Base-by-base conservation (phyloP, 1,140 invertebrate species). In the Heliconius hewitsoni region DNA sequence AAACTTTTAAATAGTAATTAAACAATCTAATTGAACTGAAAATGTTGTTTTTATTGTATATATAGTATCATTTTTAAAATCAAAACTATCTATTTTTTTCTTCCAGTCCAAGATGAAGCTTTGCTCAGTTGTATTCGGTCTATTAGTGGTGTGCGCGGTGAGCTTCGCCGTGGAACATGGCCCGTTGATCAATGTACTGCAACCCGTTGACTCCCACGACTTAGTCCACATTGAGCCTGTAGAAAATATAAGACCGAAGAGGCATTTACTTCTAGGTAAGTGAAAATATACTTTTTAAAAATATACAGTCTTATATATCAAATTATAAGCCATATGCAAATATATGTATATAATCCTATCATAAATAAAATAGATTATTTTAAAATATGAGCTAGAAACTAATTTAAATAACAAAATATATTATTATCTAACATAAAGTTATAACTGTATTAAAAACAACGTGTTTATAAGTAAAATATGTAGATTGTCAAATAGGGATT, bases 61-160 rank as follows among this genome's bases (percentile, higher is more conserved):
- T n/a, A 57, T 9, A n/a, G 5, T 23, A 8, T 57, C 2, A 27
- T 13, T 66, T 27, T 23, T 5, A 27, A 11, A 66, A 71, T 71
- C 19, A 37, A 71, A 71, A 19, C 39, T 37, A 37, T 23, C 13
- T 0, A 19, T 71, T 27, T 30, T 66, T 75, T 52, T 50, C 81
- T 81, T 82, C 19, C 70, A 87, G 85, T 75, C 76, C 78, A 91
- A 81, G 78, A 93, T 93, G 92, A 90, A 88, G 77, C 60, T 91
- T 71, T 88, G 74, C 74, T 73, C 83, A n/a, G 74, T 91, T 34
- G 42, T 89, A 30, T 81, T 91, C 11, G 81, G 84, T 27, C 79
- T 90, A 66, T 70, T 93, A 74, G 87, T 83, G 81, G 89, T 84
- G 27, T 89, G 87, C 39, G 89, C 86, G 1, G 81, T 85, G 42